A percentile compares a stretch with the other conserved stretches of the same genome.
Conservation (phyloP, 2,888 invertebrate species). For the Choreutis nemorana region DNA sequence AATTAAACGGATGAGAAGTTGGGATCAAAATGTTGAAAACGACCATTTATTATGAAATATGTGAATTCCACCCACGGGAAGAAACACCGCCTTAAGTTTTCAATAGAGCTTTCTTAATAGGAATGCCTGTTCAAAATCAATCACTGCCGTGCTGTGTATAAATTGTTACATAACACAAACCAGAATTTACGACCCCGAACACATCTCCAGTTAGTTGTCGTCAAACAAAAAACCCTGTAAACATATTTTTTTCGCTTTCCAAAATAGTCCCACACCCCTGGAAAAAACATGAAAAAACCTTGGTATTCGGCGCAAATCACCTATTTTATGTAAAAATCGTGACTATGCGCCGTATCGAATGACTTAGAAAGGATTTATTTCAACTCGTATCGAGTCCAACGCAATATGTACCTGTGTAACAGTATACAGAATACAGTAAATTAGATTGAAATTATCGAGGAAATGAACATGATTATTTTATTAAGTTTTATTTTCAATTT, state of each 20-base stretch:
- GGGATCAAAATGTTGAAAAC: too few relatives aligned
- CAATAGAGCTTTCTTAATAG: too few relatives aligned
- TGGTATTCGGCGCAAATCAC: slow-evolving; percentile 57
- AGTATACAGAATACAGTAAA: too few relatives aligned
- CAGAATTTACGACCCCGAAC: slow-evolving; percentile 39
- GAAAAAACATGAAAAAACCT: slow-evolving; percentile 34
- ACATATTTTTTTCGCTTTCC: slow-evolving; percentile 48
- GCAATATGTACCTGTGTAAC: slow-evolving; percentile 2
- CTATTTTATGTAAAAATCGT: slow-evolving; percentile 66
- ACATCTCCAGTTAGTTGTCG: slow-evolving; percentile 23
- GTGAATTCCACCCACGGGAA: too few relatives aligned
- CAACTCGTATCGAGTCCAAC: slow-evolving; percentile 31
- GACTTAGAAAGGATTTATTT: slow-evolving; percentile 62
- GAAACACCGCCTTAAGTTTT: too few relatives aligned
- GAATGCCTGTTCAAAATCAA: slow-evolving; percentile 23
- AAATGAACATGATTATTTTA: too few relatives aligned
- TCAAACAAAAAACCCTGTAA: slow-evolving; percentile 47
- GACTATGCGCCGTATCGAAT: slow-evolving; percentile 61
- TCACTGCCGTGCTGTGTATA: slow-evolving; percentile 20
- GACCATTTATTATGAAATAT: too few relatives aligned
- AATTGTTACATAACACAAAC: slow-evolving; percentile 42
- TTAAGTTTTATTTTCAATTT: too few relatives aligned
- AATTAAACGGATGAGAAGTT: too few relatives aligned
- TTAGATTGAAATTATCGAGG: too few relatives aligned
- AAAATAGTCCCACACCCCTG: slow-evolving; percentile 39